These are phyloP conservation scores for Bubo scandiacus DNA, from an alignment of 2,113 vertebrate genomes.

Conservation along the genomic window DNA sequence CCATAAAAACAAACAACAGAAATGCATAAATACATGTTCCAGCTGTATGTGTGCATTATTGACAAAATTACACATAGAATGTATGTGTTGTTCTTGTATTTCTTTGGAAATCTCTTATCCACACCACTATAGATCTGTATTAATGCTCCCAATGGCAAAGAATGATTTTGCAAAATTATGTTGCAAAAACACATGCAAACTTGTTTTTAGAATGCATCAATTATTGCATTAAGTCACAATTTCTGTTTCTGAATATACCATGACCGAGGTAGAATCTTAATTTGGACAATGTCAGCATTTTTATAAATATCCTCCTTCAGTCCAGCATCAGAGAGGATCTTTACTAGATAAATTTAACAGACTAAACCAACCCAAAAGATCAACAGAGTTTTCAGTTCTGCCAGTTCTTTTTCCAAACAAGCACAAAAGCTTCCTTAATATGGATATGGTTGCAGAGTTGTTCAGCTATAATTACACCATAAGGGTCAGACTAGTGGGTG, in stretches of 20 bases:
- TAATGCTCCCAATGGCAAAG: neutral
- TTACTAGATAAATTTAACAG: neutral
- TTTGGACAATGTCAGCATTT: neutral
- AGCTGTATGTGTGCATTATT: conserved; percentile 1
- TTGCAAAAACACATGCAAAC: accelerated
- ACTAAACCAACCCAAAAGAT: neutral
- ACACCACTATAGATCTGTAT: no score
- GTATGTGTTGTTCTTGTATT: neutral
- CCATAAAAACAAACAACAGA: neutral
- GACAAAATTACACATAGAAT: neutral
- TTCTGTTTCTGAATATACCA: neutral
- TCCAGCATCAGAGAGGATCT: neutral
- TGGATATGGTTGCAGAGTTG: neutral
- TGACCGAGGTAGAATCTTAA: neutral
- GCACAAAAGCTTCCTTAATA: neutral
- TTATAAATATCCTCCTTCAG: neutral
- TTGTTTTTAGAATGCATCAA: accelerated
- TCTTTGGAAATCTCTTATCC: neutral
- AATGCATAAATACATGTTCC: neutral
- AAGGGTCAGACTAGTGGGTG: neutral
- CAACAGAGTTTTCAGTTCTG: neutral
- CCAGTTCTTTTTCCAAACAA: neutral
- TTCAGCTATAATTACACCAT: neutral
- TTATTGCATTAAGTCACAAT: neutral
- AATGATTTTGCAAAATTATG: neutral